Conservation (phyloP, 2,113 vertebrate genomes). For the Marmota flaviventris region DNA sequence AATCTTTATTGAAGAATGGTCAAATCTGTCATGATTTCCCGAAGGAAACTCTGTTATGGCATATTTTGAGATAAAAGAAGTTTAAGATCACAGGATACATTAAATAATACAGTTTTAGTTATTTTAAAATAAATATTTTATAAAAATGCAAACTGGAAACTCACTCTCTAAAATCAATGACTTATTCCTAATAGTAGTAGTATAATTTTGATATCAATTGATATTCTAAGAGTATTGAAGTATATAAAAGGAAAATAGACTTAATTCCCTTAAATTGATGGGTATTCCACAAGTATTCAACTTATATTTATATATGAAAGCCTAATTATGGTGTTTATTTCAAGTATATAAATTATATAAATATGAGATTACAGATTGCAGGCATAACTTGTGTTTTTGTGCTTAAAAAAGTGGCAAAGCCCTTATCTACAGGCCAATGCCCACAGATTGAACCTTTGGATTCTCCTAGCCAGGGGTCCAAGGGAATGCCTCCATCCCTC, state of each 20-base stretch:
- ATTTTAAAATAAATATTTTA: conserved; percentile 67
- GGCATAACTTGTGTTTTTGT: neutral
- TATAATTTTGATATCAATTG: neutral
- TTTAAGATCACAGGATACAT: conserved; percentile 47
- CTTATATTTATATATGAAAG: neutral
- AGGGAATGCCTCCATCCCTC: neutral
- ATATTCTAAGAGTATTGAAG: conserved; percentile 37
- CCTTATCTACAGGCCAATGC: neutral
- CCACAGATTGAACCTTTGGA: neutral
- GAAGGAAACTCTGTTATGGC: conserved; percentile 6
- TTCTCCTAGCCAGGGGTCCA: too few species aligned
- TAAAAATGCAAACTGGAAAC: conserved; percentile 76
- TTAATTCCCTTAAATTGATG: neutral
- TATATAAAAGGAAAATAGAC: conserved; percentile 29
- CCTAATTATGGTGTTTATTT: neutral
- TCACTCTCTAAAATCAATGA: conserved; percentile 68
- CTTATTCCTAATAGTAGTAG: conserved; percentile 57
- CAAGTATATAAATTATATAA: neutral
- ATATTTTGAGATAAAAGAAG: neutral
- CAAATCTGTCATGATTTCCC: neutral
- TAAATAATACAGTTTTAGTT: conserved; percentile 39
- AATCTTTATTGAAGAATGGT: neutral
- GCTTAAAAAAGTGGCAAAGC: neutral
- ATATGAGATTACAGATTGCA: neutral
- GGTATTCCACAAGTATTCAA: neutral